Evolutionary conservation across 2,113 vertebrate species (phyloP).

Genomic region (Epinephelus moara): DNA sequence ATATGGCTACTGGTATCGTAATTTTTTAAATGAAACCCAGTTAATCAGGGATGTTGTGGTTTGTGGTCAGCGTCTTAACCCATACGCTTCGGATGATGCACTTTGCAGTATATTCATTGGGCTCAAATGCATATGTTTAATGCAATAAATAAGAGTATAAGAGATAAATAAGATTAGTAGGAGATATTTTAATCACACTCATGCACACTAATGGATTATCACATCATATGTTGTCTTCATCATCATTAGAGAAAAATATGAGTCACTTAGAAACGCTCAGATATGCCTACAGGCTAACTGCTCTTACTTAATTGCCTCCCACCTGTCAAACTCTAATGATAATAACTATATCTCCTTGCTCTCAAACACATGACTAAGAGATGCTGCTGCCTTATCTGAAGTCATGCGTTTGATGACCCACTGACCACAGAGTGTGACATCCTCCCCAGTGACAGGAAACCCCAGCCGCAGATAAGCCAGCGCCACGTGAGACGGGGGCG

Average conservation of each 20-base stretch:
- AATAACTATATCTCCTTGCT: neutral
- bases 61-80: neutral
- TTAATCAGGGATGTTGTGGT: neutral
- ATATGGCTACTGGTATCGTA: too few species aligned
- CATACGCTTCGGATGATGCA: neutral
- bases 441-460: constrained; percentile 39
- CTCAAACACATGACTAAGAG: constrained; percentile 5
- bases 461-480: constrained; percentile 18
- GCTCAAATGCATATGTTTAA: neutral
- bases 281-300: constrained; percentile 35
- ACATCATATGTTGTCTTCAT: constrained; percentile 41
- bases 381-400: constrained; percentile 9
- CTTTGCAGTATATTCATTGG: neutral
- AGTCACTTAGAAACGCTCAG: constrained; percentile 41
- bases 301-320: constrained; percentile 49
- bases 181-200: constrained; percentile 11
- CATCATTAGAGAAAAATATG: constrained; percentile 54
- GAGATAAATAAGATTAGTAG: neutral
- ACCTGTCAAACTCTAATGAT: constrained; percentile 49
- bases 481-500: neutral
- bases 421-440: constrained; percentile 31
- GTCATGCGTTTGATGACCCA: constrained; percentile 21
- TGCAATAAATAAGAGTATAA: neutral
- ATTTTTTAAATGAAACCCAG: too few species aligned
- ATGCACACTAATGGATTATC: constrained; percentile 23